phyloP scores from a whole-genome alignment of 2,888 invertebrate species.

The Netelia fuscicornis region DNA sequence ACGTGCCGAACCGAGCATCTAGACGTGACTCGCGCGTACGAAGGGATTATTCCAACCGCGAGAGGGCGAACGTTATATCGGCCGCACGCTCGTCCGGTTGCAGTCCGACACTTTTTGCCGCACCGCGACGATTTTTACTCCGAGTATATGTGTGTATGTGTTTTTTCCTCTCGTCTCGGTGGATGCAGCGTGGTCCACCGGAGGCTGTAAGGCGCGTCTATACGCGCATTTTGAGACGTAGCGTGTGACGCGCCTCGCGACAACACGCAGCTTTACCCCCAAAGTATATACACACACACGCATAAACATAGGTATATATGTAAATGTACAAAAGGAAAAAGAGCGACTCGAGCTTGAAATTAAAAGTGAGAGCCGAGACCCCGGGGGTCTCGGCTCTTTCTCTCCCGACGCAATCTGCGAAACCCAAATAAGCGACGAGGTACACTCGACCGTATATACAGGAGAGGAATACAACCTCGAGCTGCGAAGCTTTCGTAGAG shows the following conservation, averaged over 20 bases:
- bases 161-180: conserved; percentile 39
- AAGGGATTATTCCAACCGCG: conserved; percentile 69
- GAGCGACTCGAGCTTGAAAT: conserved; percentile 64
- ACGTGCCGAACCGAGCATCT: conserved; percentile 77
- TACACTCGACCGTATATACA: conserved; percentile 41
- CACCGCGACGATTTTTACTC: conserved; percentile 47
- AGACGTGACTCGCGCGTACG: conserved; percentile 79
- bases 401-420: conserved; percentile 54
- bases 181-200: background rate
- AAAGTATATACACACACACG: conserved; percentile 8
- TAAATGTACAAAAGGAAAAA: conserved; percentile 24
- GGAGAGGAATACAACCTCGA: too few species aligned
- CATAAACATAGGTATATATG: background rate
- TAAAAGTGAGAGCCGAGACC: conserved; percentile 60
- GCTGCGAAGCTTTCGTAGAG: too few species aligned
- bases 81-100: conserved; percentile 48
- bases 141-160: too few species aligned
- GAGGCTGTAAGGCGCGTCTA: background rate
- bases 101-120: conserved; percentile 39
- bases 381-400: conserved; percentile 36
- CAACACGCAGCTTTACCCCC: conserved; percentile 44
- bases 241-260: conserved; percentile 50
- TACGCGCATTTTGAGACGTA: conserved; percentile 18
- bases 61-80: conserved; percentile 51
- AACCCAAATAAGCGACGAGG: conserved; percentile 56